Conservation (phyloP, 2,888 invertebrate species). For the Oxytorus armatus region DNA sequence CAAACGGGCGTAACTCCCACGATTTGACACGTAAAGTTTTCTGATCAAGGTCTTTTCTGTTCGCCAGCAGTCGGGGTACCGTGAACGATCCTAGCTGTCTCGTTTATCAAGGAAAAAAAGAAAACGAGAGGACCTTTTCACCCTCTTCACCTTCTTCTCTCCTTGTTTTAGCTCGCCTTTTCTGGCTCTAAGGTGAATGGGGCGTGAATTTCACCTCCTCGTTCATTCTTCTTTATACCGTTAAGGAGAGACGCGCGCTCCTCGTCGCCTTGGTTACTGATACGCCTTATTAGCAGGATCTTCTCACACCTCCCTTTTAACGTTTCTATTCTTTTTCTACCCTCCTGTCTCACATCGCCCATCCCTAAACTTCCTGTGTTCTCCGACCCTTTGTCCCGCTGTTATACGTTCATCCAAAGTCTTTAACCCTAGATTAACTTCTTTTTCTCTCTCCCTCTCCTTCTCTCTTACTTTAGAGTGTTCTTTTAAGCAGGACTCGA, state of each 20-base stretch:
- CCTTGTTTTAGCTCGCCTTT: conserved; percentile 38
- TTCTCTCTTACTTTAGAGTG: not conserved
- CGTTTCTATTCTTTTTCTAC: no score
- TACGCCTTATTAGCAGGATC: conserved; percentile 78
- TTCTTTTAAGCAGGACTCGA: not conserved
- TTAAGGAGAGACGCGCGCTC: conserved; percentile 75
- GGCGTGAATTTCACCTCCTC: conserved; percentile 71
- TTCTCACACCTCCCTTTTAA: conserved; percentile 30
- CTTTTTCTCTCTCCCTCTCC: not conserved
- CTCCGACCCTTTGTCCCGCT: not conserved
- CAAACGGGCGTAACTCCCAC: not conserved
- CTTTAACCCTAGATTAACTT: conserved; percentile 15
- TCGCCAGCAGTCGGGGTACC: not conserved
- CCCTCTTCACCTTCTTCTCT: conserved; percentile 46
- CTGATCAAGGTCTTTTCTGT: not conserved
- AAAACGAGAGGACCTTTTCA: conserved; percentile 22
- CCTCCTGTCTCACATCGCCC: not conserved
- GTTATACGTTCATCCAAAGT: not conserved
- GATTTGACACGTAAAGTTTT: not conserved
- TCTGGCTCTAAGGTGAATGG: conserved; percentile 33
- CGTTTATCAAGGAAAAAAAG: conserved; percentile 12
- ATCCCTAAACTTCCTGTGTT: not conserved
- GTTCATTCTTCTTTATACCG: conserved; percentile 79
- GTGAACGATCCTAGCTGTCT: not conserved
- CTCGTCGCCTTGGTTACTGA: conserved; percentile 80